Conservation (phyloP, 2,888 invertebrate species). For the Empis stercorea region DNA sequence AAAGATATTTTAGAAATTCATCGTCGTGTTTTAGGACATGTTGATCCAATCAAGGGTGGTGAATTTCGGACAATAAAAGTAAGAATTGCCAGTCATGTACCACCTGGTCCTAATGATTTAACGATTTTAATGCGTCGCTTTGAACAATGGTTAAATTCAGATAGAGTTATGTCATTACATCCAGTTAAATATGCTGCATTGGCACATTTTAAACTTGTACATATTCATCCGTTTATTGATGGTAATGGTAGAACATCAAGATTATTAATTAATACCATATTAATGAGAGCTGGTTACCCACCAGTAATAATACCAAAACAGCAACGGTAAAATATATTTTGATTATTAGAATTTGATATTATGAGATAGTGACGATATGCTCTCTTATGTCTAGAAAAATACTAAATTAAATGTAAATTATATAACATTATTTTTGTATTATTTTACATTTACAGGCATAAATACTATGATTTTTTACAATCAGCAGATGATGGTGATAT, state of each 20-base stretch:
- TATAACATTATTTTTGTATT: too few species aligned
- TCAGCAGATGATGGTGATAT: slow-evolving; percentile 90
- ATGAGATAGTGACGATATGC: too few species aligned
- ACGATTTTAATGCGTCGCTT: slow-evolving; percentile 74
- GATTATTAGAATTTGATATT: too few species aligned
- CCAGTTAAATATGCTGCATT: slow-evolving; percentile 88
- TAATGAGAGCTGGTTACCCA: slow-evolving; percentile 92
- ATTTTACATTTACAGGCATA: slow-evolving; percentile 40
- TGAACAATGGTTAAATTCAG: slow-evolving; percentile 85
- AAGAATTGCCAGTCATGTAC: slow-evolving; percentile 89
- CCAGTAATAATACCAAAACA: slow-evolving; percentile 90
- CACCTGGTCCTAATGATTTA: slow-evolving; percentile 76
- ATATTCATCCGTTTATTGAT: slow-evolving; percentile 94
- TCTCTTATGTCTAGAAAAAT: too few species aligned
- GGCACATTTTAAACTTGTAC: slow-evolving; percentile 95
- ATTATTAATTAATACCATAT: slow-evolving; percentile 87
- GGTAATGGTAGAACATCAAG: slow-evolving; percentile 94
- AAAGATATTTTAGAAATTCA: slow-evolving; percentile 88
- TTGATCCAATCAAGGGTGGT: slow-evolving; percentile 87
- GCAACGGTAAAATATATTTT: slow-evolving; percentile 38
- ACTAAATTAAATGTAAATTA: too few species aligned
- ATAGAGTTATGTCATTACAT: slow-evolving; percentile 72
- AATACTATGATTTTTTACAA: slow-evolving; percentile 80
- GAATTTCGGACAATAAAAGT: slow-evolving; percentile 79
- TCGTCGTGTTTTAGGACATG: slow-evolving; percentile 82